Conservation (phyloP, 2,113 vertebrate genomes). For the Excalfactoria chinensis region DNA sequence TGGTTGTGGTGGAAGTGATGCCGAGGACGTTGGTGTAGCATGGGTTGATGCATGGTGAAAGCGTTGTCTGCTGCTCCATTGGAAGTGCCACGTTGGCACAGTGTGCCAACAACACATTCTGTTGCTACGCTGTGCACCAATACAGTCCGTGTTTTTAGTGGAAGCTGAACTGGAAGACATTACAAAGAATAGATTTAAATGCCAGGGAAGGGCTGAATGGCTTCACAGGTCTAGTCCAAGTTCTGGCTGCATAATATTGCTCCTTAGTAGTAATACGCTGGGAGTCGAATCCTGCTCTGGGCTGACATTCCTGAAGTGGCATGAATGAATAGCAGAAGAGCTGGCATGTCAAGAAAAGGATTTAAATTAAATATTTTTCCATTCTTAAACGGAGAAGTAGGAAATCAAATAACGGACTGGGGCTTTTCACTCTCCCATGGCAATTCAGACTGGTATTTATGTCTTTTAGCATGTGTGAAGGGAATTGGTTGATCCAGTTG, state of each 20-base stretch:
- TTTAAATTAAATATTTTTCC: neutral
- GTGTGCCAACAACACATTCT: accelerated
- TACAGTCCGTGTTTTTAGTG: neutral
- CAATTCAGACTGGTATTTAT: neutral
- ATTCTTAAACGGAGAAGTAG: neutral
- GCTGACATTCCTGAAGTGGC: accelerated
- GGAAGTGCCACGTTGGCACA: neutral
- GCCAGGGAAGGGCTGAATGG: neutral
- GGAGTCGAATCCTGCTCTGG: neutral
- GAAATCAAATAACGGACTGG: neutral
- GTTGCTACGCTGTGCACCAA: accelerated
- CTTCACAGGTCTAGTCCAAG: neutral
- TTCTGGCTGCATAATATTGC: accelerated
- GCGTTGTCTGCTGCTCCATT: accelerated
- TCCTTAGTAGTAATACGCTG: accelerated
- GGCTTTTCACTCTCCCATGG: neutral
- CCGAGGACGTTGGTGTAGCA: neutral
- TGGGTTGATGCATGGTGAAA: accelerated
- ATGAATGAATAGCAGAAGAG: neutral
- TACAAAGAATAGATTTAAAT: accelerated
- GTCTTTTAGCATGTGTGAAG: neutral
- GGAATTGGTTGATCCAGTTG: neutral
- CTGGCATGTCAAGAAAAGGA: neutral
- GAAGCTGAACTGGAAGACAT: neutral
- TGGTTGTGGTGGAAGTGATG: neutral